Percentiles rank a stretch among this genome's conserved stretches.
Evolutionary conservation across 2,888 invertebrate species (phyloP).

Genomic region (Dioctria linearis): DNA sequence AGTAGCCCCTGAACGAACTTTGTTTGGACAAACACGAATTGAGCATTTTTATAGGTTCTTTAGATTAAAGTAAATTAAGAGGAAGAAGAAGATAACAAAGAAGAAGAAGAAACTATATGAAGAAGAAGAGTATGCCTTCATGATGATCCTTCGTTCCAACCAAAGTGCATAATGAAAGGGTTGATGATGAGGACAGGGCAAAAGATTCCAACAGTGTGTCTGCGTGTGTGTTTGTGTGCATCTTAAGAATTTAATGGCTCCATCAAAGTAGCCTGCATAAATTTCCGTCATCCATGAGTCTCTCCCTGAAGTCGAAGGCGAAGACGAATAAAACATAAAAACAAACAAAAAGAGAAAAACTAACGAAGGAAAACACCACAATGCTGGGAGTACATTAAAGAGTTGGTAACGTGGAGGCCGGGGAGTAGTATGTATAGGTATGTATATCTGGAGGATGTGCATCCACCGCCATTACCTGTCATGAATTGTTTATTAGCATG

Average conservation of each 20-base stretch:
- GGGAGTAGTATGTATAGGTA: background rate
- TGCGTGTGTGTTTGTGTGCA: background rate
- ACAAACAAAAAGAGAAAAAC: background rate
- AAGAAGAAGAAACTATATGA: background rate
- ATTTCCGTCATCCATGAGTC: conserved; percentile 30
- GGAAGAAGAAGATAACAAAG: conserved; percentile 15
- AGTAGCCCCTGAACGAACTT: background rate
- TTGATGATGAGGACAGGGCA: background rate
- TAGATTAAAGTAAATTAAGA: conserved; percentile 13
- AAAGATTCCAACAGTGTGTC: too few species aligned
- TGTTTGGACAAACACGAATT: background rate
- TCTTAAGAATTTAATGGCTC: conserved; percentile 41
- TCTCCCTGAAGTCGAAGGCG: background rate
- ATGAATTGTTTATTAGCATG: conserved; percentile 48
- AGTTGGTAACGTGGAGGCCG: background rate
- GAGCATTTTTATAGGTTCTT: background rate
- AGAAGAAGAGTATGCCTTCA: background rate
- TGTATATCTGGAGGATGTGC: conserved; percentile 15
- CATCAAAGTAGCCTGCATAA: background rate
- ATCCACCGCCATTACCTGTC: conserved; percentile 45
- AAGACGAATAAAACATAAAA: too few species aligned
- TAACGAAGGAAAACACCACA: background rate
- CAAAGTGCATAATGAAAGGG: background rate
- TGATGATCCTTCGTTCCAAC: background rate
- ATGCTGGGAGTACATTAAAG: background rate